These are phyloP conservation scores for Epirrhoe alternata DNA, from an alignment of 2,888 invertebrate genomes.

Conservation along the genomic window DNA sequence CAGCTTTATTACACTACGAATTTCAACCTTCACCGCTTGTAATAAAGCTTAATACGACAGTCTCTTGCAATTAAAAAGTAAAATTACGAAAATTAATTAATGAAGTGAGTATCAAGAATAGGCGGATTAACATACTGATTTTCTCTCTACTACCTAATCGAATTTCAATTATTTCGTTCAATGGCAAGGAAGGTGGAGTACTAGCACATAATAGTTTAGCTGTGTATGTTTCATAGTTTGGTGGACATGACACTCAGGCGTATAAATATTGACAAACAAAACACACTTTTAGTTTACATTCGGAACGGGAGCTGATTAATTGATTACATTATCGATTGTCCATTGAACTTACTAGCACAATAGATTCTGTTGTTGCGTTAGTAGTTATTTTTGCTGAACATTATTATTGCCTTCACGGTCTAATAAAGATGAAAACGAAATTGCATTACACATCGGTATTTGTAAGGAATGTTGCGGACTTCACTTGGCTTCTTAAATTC, in stretches of 20 bases:
- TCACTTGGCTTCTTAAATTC: no score
- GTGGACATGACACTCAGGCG: not conserved
- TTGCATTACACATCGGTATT: not conserved
- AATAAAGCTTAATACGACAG: not conserved
- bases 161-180: not conserved
- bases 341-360: not conserved
- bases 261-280: not conserved
- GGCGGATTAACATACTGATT: not conserved
- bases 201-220: not conserved
- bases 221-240: not conserved
- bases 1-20: constrained; percentile 3
- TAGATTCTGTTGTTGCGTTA: not conserved
- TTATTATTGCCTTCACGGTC: not conserved
- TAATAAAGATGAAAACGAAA: not conserved
- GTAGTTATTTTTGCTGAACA: not conserved
- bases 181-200: not conserved
- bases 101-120: not conserved
- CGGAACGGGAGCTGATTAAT: not conserved
- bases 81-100: not conserved
- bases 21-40: constrained; percentile 15
- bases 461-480: no score
- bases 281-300: not conserved
- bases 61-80: not conserved
- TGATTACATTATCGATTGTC: not conserved
- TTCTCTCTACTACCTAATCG: not conserved